Base-by-base conservation (phyloP, 2,888 invertebrate species). In the Archips xylosteana region DNA sequence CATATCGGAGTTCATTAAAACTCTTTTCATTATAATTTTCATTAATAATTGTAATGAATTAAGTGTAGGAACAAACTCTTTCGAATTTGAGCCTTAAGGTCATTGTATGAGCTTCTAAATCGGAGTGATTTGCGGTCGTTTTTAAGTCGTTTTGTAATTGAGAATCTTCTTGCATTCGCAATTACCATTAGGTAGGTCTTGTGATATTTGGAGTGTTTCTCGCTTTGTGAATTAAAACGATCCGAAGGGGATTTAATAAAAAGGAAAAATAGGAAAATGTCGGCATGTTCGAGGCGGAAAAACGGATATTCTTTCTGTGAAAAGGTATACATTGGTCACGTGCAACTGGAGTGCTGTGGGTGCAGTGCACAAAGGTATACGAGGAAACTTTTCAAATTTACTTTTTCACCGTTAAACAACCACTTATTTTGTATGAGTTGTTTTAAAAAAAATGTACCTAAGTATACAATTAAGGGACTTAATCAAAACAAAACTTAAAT, bases 1-100 rank as follows among this genome's bases (percentile, higher is more conserved):
- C 82, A 85, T 86, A 86, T 85, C 83, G 78, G 76, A 83, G 87
- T 89, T 89, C 89, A 87, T 89, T 89, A 89, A 86, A 89, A 87
- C 85, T 83, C 86, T 86, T 87, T 88, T 87, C 83, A 88, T 87
- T 82, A 86, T 70, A 74, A 73, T 73, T 69, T 10, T 57, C 47
- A 42, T 32, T 12, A 5, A 39, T 13, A 59, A 68, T 69, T 57
- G 51, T 39, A 73, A 39, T 9, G 68, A 4, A 59, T 32, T 36
- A 62, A 59, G 63, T 59, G 23, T 12, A 34, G 23, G 4, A 34
- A 23, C 3, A 2, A 3, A 15, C 12, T 15, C 2, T 1, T 36
- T 34, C 36, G 3, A 15, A 34, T 42, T 42, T 59, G 13, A 39
- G 15, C 15, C 68, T 69, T 36, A 42, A 2, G 1, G 3, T 1